A percentile compares a stretch with the other conserved stretches of the same genome.
These are phyloP conservation scores for Bombus balteatus DNA, from an alignment of 1,140 invertebrate genomes.

Conservation along the genomic window DNA sequence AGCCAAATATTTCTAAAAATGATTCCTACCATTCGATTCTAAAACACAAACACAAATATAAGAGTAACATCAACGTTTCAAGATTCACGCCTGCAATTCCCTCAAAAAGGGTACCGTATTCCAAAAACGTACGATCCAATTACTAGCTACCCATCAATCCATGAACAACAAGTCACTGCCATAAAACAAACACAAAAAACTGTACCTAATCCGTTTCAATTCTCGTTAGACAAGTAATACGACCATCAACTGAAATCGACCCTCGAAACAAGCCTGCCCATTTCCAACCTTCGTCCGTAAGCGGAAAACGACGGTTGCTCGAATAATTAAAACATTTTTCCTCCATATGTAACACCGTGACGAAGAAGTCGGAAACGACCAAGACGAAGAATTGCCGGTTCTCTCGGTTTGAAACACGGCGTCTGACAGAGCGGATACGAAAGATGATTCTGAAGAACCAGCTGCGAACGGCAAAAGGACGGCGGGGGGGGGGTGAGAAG, in stretches of 20 bases:
- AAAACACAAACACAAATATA: background rate
- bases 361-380: background rate
- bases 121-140: background rate
- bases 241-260: no score
- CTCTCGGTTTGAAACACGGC: no score
- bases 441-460: background rate
- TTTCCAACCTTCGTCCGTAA: no score
- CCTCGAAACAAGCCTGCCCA: no score
- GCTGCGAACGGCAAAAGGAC: background rate
- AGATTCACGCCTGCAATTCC: no score
- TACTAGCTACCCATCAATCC: background rate
- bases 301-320: background rate
- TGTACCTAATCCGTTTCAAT: no score
- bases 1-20: background rate
- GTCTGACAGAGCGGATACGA: background rate
- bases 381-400: background rate
- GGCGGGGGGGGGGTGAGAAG: background rate
- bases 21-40: background rate
- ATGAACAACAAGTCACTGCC: no score
- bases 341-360: background rate
- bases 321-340: background rate
- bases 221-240: no score
- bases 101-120: no score
- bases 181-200: no score
- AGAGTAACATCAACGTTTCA: no score